These are phyloP conservation scores for Tortricodes alternella DNA, from an alignment of 2,888 invertebrate species.

Conservation along the genomic window DNA sequence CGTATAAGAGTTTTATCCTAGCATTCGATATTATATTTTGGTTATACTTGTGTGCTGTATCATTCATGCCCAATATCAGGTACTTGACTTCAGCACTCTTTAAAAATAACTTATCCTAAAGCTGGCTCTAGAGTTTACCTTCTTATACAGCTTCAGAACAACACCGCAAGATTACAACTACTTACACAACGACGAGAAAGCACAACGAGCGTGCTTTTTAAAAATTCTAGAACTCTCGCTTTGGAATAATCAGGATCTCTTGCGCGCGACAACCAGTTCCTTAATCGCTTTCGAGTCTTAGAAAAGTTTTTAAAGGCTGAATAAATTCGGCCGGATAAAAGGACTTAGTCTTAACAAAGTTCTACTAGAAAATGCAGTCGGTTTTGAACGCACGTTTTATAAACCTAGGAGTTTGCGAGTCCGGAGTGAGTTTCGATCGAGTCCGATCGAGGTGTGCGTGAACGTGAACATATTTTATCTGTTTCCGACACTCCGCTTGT, in stretches of 20 bases:
- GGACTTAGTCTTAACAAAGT: constrained; percentile 27
- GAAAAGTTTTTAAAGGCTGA: constrained; percentile 31
- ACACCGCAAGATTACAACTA: constrained; percentile 67
- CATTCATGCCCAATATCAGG: too few relatives aligned
- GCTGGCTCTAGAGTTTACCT: background rate
- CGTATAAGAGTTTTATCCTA: too few relatives aligned
- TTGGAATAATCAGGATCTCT: constrained; percentile 30
- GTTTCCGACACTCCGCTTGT: constrained; percentile 61
- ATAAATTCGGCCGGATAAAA: constrained; percentile 31
- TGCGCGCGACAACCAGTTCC: constrained; percentile 27
- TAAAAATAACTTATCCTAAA: background rate
- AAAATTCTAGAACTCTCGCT: constrained; percentile 61
- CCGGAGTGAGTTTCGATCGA: constrained; percentile 50
- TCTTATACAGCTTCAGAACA: background rate
- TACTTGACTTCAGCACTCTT: too few relatives aligned
- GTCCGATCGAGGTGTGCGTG: constrained; percentile 73
- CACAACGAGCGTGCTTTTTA: constrained; percentile 67
- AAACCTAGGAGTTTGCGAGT: constrained; percentile 35
- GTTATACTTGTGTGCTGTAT: too few relatives aligned
- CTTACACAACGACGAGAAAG: constrained; percentile 61
- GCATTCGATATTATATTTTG: too few relatives aligned
- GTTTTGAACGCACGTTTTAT: constrained; percentile 24
- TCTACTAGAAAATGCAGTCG: constrained; percentile 23
- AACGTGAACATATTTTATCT: constrained; percentile 80
- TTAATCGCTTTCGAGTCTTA: constrained; percentile 31